Percentiles rank a stretch among this genome's conserved stretches.
phyloP scores from a whole-genome alignment of 2,797 vertebrate species.

The Martes flavigula region DNA sequence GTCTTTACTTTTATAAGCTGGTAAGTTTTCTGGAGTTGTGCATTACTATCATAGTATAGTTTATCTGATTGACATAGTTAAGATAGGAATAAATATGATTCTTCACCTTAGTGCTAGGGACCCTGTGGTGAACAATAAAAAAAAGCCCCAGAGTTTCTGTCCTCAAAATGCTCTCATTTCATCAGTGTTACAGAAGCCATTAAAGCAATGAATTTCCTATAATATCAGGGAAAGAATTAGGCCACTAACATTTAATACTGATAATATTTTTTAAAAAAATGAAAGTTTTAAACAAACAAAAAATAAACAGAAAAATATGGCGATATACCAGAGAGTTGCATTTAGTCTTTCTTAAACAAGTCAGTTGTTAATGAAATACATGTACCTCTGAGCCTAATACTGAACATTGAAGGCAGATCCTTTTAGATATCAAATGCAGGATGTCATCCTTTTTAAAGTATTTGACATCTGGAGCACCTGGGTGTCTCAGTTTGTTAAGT shows the following conservation, averaged over 20 bases:
- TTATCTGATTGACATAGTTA: neutral
- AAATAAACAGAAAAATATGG: neutral
- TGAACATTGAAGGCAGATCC: neutral
- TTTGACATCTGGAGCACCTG: neutral
- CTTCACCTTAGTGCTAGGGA: neutral
- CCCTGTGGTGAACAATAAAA: neutral
- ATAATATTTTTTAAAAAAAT: neutral
- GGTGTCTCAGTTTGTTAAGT: neutral
- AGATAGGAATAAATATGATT: neutral
- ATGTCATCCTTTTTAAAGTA: neutral
- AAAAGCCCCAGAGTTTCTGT: neutral
- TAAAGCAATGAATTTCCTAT: neutral
- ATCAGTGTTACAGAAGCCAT: neutral
- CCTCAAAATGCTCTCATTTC: neutral
- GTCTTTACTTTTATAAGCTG: neutral
- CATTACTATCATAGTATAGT: neutral
- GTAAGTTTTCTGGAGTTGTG: neutral
- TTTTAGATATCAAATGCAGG: neutral
- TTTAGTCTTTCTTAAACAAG: neutral
- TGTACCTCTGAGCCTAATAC: neutral
- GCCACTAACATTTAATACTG: no score
- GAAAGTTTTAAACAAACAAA: neutral
- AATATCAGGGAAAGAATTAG: neutral
- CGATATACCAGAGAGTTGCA: neutral
- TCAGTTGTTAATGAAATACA: neutral